Percentiles rank a stretch among this genome's conserved stretches.
Conservation (phyloP, 2,113 vertebrate species). For the Pangasianodon hypophthalmus region DNA sequence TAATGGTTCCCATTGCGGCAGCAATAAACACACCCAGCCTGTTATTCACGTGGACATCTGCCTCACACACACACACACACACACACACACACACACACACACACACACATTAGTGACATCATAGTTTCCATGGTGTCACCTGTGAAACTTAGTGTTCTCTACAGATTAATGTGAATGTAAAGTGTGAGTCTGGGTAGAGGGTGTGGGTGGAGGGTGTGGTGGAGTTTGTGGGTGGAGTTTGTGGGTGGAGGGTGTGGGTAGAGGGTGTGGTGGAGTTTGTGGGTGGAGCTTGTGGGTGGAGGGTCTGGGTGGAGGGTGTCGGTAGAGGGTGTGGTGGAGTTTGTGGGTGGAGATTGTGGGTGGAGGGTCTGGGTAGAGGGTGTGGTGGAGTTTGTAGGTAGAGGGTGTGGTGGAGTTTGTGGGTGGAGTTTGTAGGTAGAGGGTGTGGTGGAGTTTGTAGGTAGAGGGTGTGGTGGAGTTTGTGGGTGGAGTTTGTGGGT, state of each 20-base stretch:
- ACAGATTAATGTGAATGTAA: not conserved
- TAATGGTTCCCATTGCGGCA: slow-evolving; percentile 68
- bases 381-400: too few relatives aligned
- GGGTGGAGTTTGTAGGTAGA: not conserved
- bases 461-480: not conserved
- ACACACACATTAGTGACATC: not conserved
- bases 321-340: not conserved
- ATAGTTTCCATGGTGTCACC: not conserved
- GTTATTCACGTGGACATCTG: slow-evolving; percentile 61
- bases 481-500: too few relatives aligned
- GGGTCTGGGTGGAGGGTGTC: too few relatives aligned
- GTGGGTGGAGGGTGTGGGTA: too few relatives aligned
- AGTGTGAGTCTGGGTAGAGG: too few relatives aligned
- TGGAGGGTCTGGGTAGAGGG: too few relatives aligned
- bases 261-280: not conserved
- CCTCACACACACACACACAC: slow-evolving; percentile 18
- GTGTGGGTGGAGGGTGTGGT: too few relatives aligned
- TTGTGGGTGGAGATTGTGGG: too few relatives aligned
- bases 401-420: too few relatives aligned
- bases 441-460: too few relatives aligned
- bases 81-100: not conserved
- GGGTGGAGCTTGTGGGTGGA: not conserved
- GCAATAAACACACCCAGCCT: slow-evolving; percentile 73
- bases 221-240: too few relatives aligned
- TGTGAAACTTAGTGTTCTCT: not conserved